A percentile compares a stretch with the other conserved stretches of the same genome.
phyloP scores from a whole-genome alignment of 1,140 invertebrate genomes.

The Octopus sinensis region DNA sequence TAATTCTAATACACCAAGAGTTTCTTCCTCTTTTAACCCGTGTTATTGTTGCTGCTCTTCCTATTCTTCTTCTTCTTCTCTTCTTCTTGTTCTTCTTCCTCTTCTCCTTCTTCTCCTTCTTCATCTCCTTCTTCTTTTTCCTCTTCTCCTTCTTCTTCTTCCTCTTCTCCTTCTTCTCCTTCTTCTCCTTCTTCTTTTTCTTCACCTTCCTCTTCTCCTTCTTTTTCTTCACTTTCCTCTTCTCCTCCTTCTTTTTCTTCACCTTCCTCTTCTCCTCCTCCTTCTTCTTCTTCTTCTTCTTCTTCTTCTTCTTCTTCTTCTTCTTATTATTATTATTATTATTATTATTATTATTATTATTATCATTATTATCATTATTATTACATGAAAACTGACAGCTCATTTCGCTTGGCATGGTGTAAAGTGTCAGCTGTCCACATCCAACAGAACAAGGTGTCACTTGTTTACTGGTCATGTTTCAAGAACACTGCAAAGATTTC shows the following conservation, averaged over 20 bases:
- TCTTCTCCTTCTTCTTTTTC: neutral
- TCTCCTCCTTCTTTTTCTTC: neutral
- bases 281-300: neutral
- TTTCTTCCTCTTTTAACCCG: neutral
- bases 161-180: neutral
- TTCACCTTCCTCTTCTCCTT: neutral
- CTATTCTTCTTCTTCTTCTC: neutral
- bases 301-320: slow-evolving; percentile 3
- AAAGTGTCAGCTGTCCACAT: no score
- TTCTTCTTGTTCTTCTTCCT: neutral
- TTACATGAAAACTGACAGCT: no score
- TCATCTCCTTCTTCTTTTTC: neutral
- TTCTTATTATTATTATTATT: no score
- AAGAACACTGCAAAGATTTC: no score
- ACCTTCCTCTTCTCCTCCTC: neutral
- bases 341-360: no score
- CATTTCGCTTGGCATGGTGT: no score
- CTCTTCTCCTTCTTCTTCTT: neutral
- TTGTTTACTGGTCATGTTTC: no score
- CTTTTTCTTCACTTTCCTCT: neutral
- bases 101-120: neutral
- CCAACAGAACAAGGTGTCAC: no score
- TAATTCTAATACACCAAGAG: no score
- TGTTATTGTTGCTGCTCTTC: neutral
- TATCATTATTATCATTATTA: no score